Base-by-base conservation (phyloP, 2,888 invertebrate species). In the Mimachlamys varia region DNA sequence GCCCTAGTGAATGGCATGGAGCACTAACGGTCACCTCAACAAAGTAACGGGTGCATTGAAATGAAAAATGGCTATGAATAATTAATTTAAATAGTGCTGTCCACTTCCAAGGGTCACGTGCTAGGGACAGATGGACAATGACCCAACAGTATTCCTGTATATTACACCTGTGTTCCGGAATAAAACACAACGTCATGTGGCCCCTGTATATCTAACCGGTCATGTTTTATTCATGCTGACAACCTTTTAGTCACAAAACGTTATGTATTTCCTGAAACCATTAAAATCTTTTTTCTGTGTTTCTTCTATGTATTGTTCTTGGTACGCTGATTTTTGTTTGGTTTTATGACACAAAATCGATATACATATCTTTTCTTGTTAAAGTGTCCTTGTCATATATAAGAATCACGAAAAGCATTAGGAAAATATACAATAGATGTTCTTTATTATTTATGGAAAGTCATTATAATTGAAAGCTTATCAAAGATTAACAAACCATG, bases 111-210 rank as follows among this genome's bases (percentile, higher is more conserved):
- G 17, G 76, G 12, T 76, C 76, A 76, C 33, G 76, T 76, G 76
- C 7, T 76, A 19, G 33, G 76, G 27, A 76, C 76, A 76, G 76
- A 76, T 76, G 76, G 76, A 76, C 76, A 76, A 76, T 76, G 76
- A 27, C 12, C 62, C 33, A 0, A 10, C 13, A 33, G 13, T 12
- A 1, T 76, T 27, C 33, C 19, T 33, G 33, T 76, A 12, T 33
- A 33, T 0, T 13, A 0, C 76, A 33, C 76, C 76, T 76, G 76
- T 27, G 27, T 27, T 76, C n/a, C 15, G 33, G 76, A 33, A 33
- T 27, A 76, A 33, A 1, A 76, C 7, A 7, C 33, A 10, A 33
- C 27, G 12, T 27, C 4, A 5, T 76, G 13, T 33, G 4, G 13
- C 44, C 3, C 44, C 44, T 44, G 44, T 44, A 44, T 44, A 44